A percentile compares a stretch with the other conserved stretches of the same genome.
Evolutionary conservation across 2,113 vertebrate genomes (phyloP).

Genomic region (Cinclus cinclus): DNA sequence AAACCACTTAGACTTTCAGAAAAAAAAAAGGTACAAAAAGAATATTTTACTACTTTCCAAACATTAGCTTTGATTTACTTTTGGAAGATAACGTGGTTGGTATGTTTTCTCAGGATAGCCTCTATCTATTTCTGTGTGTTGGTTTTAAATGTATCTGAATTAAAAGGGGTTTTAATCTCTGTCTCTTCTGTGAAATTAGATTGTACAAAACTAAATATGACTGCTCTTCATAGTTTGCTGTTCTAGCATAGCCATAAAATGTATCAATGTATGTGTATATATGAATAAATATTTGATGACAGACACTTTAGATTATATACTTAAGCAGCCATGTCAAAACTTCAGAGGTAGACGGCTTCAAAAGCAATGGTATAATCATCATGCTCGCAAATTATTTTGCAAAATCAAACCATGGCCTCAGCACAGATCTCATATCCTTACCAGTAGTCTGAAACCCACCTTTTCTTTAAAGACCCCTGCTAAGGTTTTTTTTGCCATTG

Average conservation of each 20-base stretch:
- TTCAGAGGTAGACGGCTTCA: constrained; percentile 52
- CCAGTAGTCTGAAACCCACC: constrained; percentile 2
- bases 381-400: constrained; percentile 12
- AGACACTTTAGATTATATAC: constrained; percentile 59
- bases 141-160: constrained; percentile 37
- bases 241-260: constrained; percentile 70
- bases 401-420: constrained; percentile 40
- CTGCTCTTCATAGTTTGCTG: constrained; percentile 56
- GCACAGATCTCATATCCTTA: constrained; percentile 41
- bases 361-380: constrained; percentile 23
- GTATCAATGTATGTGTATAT: constrained; percentile 60
- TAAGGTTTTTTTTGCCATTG: not conserved
- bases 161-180: constrained; percentile 52
- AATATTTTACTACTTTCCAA: constrained; percentile 8
- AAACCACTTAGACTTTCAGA: not conserved
- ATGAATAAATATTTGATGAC: constrained; percentile 56
- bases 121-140: constrained; percentile 54
- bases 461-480: constrained; percentile 33
- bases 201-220: constrained; percentile 58
- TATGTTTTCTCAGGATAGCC: constrained; percentile 60
- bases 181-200: constrained; percentile 66
- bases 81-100: constrained; percentile 21
- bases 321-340: constrained; percentile 66
- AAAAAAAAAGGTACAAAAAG: not conserved
- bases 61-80: not conserved